Evolutionary conservation across 2,888 invertebrate genomes (phyloP).

Genomic region (Encarsia formosa): DNA sequence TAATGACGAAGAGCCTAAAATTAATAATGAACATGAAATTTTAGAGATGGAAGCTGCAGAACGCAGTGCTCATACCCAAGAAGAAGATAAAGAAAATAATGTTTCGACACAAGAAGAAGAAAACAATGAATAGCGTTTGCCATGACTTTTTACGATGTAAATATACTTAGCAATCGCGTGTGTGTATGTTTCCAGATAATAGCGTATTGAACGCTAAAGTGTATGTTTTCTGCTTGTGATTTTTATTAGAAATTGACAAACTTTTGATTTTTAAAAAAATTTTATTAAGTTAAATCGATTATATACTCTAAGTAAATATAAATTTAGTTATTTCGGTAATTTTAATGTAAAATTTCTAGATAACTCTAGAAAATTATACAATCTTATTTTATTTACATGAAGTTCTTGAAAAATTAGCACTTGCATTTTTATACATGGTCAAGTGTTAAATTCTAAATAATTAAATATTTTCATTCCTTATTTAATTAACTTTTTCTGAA

Average conservation of each 20-base stretch:
- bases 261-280: too few relatives aligned
- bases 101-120: constrained; percentile 28
- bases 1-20: background rate
- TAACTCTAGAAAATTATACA: too few relatives aligned
- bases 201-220: constrained; percentile 16
- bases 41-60: background rate
- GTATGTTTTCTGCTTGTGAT: constrained; percentile 15
- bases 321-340: too few relatives aligned
- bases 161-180: constrained; percentile 24
- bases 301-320: background rate
- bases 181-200: constrained; percentile 10
- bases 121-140: constrained; percentile 43
- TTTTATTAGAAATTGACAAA: constrained; percentile 6
- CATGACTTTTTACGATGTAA: constrained; percentile 23
- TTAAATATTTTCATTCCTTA: too few relatives aligned
- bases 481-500: too few relatives aligned
- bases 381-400: too few relatives aligned
- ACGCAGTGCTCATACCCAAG: background rate
- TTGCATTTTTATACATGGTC: too few relatives aligned
- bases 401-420: too few relatives aligned
- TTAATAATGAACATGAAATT: background rate
- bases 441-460: too few relatives aligned
- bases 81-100: constrained; percentile 19
- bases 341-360: too few relatives aligned
- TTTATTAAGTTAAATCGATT: too few relatives aligned